Conservation (phyloP, 2,797 vertebrate genomes). For the Crenichthys baileyi region DNA sequence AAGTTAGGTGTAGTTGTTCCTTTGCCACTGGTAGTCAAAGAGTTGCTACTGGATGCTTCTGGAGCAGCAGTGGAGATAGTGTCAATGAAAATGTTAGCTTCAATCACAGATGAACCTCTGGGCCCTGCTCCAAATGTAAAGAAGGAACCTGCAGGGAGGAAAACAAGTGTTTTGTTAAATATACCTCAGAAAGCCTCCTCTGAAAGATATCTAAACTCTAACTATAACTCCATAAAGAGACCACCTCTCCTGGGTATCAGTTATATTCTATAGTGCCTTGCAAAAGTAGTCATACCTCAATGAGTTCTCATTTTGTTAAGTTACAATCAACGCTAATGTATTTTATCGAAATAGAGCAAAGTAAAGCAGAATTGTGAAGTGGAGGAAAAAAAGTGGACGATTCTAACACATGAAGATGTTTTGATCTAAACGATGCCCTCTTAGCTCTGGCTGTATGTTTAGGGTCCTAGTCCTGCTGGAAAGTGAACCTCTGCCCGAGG, state of each 20-base stretch:
- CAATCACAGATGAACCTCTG: slow-evolving; percentile 64
- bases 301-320: too few relatives aligned
- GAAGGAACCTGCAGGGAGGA: slow-evolving; percentile 68
- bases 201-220: neutral
- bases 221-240: too few relatives aligned
- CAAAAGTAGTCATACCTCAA: too few relatives aligned
- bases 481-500: too few relatives aligned
- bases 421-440: neutral
- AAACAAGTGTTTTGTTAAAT: neutral
- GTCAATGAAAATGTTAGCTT: slow-evolving; percentile 42
- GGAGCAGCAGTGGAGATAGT: slow-evolving; percentile 43
- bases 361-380: too few relatives aligned
- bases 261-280: too few relatives aligned
- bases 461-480: neutral
- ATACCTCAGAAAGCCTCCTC: neutral
- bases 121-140: slow-evolving; percentile 77
- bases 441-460: neutral
- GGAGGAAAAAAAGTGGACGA: too few relatives aligned
- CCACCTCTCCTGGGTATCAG: too few relatives aligned
- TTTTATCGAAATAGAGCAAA: too few relatives aligned
- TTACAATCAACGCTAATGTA: too few relatives aligned
- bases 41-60: slow-evolving; percentile 23
- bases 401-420: neutral
- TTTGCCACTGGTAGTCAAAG: slow-evolving; percentile 19
- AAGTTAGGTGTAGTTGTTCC: slow-evolving; percentile 24